Conservation (phyloP, 2,888 invertebrate species). For the Notodonta ziczac region DNA sequence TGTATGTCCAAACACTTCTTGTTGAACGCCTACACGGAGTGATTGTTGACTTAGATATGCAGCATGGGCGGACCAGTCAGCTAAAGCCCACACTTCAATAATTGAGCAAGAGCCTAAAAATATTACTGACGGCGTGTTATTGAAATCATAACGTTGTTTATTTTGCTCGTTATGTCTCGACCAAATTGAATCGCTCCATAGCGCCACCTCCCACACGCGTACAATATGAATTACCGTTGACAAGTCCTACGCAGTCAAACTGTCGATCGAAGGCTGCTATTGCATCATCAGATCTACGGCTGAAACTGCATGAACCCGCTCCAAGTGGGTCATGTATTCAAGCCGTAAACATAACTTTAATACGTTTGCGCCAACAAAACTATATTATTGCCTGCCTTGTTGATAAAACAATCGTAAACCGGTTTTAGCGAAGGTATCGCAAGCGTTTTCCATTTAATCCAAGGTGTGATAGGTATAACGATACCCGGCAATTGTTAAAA, state of each 20-base stretch:
- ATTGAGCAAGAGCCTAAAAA: conserved; percentile 63
- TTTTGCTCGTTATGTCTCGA: conserved; percentile 37
- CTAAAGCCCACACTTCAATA: conserved; percentile 58
- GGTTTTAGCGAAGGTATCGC: conserved; percentile 47
- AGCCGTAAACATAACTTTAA: conserved; percentile 69
- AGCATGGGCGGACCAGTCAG: conserved; percentile 70
- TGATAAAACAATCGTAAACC: conserved; percentile 71
- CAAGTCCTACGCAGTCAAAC: conserved; percentile 45
- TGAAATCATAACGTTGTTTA: conserved; percentile 44
- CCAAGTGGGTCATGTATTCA: conserved; percentile 77
- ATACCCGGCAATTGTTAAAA: not conserved
- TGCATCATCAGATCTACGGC: conserved; percentile 63
- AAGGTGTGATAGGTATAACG: conserved; percentile 18
- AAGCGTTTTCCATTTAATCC: conserved; percentile 26
- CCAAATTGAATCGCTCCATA: conserved; percentile 31
- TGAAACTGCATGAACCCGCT: conserved; percentile 65
- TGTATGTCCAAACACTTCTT: conserved; percentile 54
- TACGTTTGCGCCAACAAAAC: conserved; percentile 46
- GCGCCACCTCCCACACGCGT: conserved; percentile 32
- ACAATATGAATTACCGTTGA: conserved; percentile 41
- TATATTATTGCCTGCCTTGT: conserved; percentile 44
- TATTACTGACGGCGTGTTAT: conserved; percentile 61
- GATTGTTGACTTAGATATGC: conserved; percentile 35
- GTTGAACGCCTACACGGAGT: conserved; percentile 55
- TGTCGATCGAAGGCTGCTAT: conserved; percentile 54